Conservation (phyloP, 1,140 invertebrate genomes). For the Hesperophylax magnus region DNA sequence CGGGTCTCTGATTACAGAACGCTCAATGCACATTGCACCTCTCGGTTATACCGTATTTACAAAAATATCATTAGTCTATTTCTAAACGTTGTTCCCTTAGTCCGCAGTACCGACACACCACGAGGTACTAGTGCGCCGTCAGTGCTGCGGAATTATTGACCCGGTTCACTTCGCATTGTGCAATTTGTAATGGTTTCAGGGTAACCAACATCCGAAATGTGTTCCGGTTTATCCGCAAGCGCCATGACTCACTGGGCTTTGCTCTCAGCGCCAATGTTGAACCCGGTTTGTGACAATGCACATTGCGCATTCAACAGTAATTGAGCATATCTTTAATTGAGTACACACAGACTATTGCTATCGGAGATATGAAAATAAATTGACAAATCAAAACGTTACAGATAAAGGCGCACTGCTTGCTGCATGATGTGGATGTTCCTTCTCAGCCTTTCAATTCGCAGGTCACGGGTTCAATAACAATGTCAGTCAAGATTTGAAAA, state of each 20-base stretch:
- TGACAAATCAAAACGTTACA: background rate
- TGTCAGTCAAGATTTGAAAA: conserved; percentile 14
- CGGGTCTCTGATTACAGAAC: conserved; percentile 38
- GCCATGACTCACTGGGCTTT: background rate
- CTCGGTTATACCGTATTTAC: conserved; percentile 46
- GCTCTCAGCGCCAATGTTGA: conserved; percentile 1
- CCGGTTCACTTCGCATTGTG: conserved; percentile 40
- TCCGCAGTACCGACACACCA: no score
- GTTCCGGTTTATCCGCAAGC: conserved; percentile 38
- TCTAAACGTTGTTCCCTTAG: conserved; percentile 36
- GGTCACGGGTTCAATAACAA: conserved; percentile 19
- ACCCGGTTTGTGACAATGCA: conserved; percentile 29
- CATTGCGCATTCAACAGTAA: background rate
- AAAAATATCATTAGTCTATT: conserved; percentile 46
- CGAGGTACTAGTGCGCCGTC: background rate
- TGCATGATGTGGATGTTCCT: background rate
- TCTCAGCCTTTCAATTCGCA: conserved; percentile 2
- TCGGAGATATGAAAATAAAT: background rate
- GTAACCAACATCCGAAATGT: conserved; percentile 36
- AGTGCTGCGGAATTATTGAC: conserved; percentile 44
- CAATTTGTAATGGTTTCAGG: conserved; percentile 31
- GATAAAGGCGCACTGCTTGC: background rate
- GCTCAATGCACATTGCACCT: background rate
- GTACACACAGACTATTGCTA: background rate
- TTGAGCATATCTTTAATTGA: conserved; percentile 19